Evolutionary conservation across 2,888 invertebrate species (phyloP).

Genomic region (Hypomecis atomaria): DNA sequence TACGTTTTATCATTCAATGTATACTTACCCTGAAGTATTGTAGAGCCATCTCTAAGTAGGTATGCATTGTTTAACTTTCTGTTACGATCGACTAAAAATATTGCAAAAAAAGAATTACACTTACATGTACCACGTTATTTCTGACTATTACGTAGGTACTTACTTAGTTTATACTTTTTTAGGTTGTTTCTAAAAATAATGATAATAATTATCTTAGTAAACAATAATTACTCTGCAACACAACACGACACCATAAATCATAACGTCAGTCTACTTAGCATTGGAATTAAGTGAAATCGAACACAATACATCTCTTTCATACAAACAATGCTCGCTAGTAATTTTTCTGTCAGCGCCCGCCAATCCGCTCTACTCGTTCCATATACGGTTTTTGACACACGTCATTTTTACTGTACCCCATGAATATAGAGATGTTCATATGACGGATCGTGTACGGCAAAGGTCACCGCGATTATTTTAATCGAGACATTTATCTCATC

Average conservation of each 20-base stretch:
- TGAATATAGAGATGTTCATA: conserved; percentile 69
- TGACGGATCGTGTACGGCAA: conserved; percentile 66
- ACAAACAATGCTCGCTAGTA: conserved; percentile 65
- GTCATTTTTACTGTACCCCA: conserved; percentile 63
- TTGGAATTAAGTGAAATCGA: conserved; percentile 59
- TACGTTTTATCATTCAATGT: no score
- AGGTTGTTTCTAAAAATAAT: neutral
- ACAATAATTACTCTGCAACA: conserved; percentile 49
- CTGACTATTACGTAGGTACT: no score
- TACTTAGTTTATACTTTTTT: no score
- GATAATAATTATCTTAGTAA: conserved; percentile 16
- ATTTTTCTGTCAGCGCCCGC: conserved; percentile 68
- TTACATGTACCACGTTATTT: no score
- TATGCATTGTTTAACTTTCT: no score
- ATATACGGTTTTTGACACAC: conserved; percentile 64
- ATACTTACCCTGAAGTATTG: no score
- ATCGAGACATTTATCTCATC: conserved; percentile 76
- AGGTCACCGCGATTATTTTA: conserved; percentile 77
- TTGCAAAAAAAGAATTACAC: no score
- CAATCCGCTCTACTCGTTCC: conserved; percentile 51
- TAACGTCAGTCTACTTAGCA: conserved; percentile 49
- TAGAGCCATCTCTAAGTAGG: no score
- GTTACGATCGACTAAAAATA: no score
- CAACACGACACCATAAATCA: conserved; percentile 52
- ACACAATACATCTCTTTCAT: conserved; percentile 61